Evolutionary conservation across 2,113 vertebrate species (phyloP), one percentile per base, ranked within the genome.

Genomic region (Myxocyprinus asiaticus): DNA sequence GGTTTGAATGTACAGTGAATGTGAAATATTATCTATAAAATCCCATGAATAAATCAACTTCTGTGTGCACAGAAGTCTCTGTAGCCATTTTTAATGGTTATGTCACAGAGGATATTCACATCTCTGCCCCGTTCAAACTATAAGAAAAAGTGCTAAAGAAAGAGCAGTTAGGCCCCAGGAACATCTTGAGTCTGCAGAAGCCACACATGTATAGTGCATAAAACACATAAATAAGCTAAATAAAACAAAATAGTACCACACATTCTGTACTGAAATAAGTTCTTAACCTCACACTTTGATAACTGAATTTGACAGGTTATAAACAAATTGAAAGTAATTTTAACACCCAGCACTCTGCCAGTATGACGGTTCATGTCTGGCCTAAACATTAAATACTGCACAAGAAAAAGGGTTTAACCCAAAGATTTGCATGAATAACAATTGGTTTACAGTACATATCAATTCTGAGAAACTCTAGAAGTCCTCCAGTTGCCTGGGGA

Each of bases 51-150:
- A 62, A 50, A 74, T 62, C 58, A 58, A 63, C 58, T 62, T 74
- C 58, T 62, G 58, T 62, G 71, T 62, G 82, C 17, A 84, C 77
- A 85, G 81, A 58, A 86, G 81, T 81, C 79, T 67, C 80, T 83
- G 74, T 43, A 62, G 66, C 55, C 72, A 82, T 84, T 88, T 82
- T 86, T 79, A 83, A 79, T 84, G 75, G 70, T 12, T 74, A 17
- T 74, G 45, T 62, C 58, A 74, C 58, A 50, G 71, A 63, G 58
- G 45, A 63, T 74, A 48, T 74, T 63, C 71, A 74, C 71, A 62
- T 58, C 15, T 50, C 58, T 48, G 45, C 10, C 45, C 11, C 48
- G 45, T 59, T 72, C 69, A 62, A 74, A 50, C 11, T 72, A 71
- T 74, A 63, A 62, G 48, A 10, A 15, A 45, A 58, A 48, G 33